Percentiles rank a stretch among this genome's conserved stretches.
Evolutionary conservation across 2,888 invertebrate genomes (phyloP).

Genomic region (Hartigia nigra): DNA sequence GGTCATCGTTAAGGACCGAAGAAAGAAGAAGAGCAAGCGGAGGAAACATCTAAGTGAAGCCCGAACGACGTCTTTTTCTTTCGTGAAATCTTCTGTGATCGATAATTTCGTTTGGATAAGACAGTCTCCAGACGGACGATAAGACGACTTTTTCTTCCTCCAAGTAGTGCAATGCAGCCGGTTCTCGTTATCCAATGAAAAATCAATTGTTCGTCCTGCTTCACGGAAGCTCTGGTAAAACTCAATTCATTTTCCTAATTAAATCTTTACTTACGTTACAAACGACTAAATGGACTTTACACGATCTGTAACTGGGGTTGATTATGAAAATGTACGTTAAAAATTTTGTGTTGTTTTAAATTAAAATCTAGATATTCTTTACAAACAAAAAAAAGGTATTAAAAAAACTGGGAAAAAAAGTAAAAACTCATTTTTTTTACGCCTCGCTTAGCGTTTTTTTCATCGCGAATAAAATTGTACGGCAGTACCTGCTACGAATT

Average conservation of each 20-base stretch:
- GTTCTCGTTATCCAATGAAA: background rate
- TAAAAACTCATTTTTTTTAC: background rate
- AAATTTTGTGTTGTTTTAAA: background rate
- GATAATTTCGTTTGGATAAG: background rate
- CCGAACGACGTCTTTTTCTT: background rate
- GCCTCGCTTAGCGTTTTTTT: background rate
- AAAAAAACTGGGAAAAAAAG: background rate
- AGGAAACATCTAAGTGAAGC: background rate
- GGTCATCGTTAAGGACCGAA: background rate
- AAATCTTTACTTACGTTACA: background rate
- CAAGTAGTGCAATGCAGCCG: background rate
- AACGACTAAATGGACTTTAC: background rate
- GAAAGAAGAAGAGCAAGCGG: background rate
- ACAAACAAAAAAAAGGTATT: background rate
- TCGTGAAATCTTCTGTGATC: background rate
- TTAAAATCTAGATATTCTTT: background rate
- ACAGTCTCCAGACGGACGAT: background rate
- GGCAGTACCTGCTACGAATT: background rate
- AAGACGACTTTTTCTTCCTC: background rate
- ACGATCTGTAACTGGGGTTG: background rate
- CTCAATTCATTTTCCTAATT: background rate
- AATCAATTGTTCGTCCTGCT: background rate
- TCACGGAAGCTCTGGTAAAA: background rate
- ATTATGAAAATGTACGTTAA: background rate
- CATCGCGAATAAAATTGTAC: background rate